phyloP scores from a whole-genome alignment of 2,113 vertebrate species.

The Choloepus hoffmanni region DNA sequence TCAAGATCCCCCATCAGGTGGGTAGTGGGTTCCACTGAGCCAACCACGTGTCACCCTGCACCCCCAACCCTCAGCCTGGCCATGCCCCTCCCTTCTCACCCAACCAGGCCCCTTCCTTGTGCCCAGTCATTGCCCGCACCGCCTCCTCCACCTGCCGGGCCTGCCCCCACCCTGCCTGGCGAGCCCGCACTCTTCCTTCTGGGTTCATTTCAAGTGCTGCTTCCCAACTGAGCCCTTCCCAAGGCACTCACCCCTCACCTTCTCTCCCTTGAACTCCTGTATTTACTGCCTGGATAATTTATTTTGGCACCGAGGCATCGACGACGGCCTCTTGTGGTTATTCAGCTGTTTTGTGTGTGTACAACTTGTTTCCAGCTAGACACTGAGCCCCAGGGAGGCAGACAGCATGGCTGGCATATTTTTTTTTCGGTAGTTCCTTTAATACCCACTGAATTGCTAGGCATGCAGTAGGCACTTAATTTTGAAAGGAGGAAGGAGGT shows the following conservation, averaged over 20 bases:
- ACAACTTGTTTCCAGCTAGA: slow-evolving; percentile 60
- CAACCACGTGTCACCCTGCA: neutral
- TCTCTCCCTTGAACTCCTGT: neutral
- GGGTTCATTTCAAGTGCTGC: neutral
- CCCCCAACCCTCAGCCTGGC: neutral
- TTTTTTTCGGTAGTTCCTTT: neutral
- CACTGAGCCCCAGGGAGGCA: slow-evolving; percentile 5
- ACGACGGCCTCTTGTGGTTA: slow-evolving; percentile 53
- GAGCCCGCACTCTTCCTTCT: neutral
- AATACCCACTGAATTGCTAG: neutral
- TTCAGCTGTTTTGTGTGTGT: slow-evolving; percentile 43
- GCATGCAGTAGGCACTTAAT: neutral
- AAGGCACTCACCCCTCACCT: neutral
- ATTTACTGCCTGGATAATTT: slow-evolving; percentile 49
- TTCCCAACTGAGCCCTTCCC: neutral
- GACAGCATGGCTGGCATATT: neutral
- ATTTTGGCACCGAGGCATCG: slow-evolving; percentile 51
- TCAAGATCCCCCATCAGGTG: neutral
- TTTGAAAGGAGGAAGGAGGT: neutral
- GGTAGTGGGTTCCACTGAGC: neutral
- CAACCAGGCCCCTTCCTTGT: neutral
- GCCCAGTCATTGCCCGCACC: neutral
- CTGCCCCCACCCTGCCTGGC: neutral
- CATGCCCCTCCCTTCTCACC: neutral
- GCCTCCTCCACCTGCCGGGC: neutral